Percentiles rank a stretch among this genome's conserved stretches.
Conservation (phyloP, 2,888 invertebrate species). For the Mythimna vitellina region DNA sequence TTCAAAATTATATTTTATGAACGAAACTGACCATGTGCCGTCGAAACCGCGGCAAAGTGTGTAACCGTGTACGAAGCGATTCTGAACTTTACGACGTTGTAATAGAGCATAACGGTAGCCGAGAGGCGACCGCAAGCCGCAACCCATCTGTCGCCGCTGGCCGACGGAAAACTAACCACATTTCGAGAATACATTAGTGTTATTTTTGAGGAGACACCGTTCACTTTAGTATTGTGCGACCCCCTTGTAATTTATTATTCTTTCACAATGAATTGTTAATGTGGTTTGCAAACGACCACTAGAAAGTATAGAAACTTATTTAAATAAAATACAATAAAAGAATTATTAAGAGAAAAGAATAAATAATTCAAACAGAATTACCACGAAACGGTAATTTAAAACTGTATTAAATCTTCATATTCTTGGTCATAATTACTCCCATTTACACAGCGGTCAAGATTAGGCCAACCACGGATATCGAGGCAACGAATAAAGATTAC, state of each 20-base stretch:
- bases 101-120: constrained; percentile 57
- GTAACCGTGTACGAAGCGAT: constrained; percentile 44
- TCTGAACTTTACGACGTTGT: constrained; percentile 54
- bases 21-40: constrained; percentile 62
- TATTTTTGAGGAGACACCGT: constrained; percentile 50
- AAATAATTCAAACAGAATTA: not conserved
- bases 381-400: constrained; percentile 8
- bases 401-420: not conserved
- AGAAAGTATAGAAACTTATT: constrained; percentile 18
- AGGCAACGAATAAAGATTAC: not conserved
- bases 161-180: constrained; percentile 78
- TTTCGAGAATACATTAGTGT: constrained; percentile 75
- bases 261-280: constrained; percentile 24
- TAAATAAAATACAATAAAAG: not conserved
- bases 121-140: constrained; percentile 75
- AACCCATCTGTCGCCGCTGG: constrained; percentile 80
- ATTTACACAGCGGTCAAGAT: not conserved
- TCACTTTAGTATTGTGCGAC: constrained; percentile 31
- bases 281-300: constrained; percentile 33
- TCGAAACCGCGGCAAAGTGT: constrained; percentile 44
- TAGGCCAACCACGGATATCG: too few species aligned
- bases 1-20: constrained; percentile 46
- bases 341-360: constrained; percentile 3
- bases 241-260: constrained; percentile 39
- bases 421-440: not conserved